A percentile compares a stretch with the other conserved stretches of the same genome.
These are phyloP conservation scores for Pteromalus puparum DNA, from an alignment of 1,140 invertebrate species.

Conservation along the genomic window DNA sequence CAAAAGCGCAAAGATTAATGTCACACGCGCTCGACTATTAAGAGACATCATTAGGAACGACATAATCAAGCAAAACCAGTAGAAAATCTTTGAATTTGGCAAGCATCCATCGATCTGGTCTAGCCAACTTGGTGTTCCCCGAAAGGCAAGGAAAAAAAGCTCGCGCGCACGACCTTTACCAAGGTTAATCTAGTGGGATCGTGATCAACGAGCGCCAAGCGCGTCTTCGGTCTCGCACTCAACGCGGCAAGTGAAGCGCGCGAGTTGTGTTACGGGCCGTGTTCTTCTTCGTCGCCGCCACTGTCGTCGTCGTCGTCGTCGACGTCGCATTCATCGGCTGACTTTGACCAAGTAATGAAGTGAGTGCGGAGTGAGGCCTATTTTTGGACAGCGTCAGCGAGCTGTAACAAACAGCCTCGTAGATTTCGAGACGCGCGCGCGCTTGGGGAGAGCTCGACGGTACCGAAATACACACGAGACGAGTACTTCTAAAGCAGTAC, in stretches of 20 bases:
- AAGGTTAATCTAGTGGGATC: conserved; percentile 39
- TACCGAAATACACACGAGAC: conserved; percentile 55
- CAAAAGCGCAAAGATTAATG: conserved; percentile 28
- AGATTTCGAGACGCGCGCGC: conserved; percentile 61
- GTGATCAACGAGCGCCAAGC: neutral
- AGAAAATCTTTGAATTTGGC: conserved; percentile 24
- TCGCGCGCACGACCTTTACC: conserved; percentile 13
- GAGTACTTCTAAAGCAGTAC: conserved; percentile 32
- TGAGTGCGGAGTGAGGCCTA: conserved; percentile 71
- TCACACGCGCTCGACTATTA: neutral
- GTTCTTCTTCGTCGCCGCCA: conserved; percentile 47
- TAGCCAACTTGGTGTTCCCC: neutral
- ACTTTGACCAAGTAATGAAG: conserved; percentile 62
- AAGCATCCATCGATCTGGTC: conserved; percentile 1
- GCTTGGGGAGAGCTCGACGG: conserved; percentile 36
- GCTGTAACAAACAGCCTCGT: conserved; percentile 68
- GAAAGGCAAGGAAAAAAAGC: neutral
- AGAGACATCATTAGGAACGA: conserved; percentile 21
- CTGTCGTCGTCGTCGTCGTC: conserved; percentile 51
- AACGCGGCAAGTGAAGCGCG: neutral
- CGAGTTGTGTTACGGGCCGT: neutral
- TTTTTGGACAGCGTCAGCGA: conserved; percentile 61
- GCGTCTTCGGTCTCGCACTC: neutral
- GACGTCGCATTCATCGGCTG: conserved; percentile 45
- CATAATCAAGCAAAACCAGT: conserved; percentile 13